These are phyloP conservation scores for Ceyx cyanopectus DNA, from an alignment of 2,113 vertebrate species.

Conservation along the genomic window DNA sequence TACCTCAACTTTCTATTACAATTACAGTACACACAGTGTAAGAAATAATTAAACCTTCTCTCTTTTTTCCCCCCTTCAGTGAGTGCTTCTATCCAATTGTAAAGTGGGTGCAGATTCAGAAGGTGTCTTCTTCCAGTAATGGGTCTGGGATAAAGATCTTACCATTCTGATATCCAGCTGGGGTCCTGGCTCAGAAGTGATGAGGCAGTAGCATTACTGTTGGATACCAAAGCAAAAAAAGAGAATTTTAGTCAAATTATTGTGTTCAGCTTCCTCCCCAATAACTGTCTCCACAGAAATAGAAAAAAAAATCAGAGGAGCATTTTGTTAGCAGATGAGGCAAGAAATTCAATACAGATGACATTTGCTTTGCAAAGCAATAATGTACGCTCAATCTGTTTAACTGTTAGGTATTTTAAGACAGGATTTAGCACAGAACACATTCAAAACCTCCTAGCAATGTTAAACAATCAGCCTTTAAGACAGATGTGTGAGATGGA, in stretches of 20 bases:
- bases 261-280: not conserved
- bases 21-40: fast-evolving
- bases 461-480: not conserved
- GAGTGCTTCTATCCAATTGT: not conserved
- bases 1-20: not conserved
- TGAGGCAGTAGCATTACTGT: not conserved
- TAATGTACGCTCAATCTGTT: slow-evolving; percentile 48
- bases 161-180: not conserved
- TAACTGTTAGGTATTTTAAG: slow-evolving; percentile 21
- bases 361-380: slow-evolving; percentile 55
- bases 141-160: not conserved
- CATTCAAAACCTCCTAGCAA: not conserved
- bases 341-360: slow-evolving; percentile 54
- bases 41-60: not conserved
- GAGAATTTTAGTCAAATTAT: not conserved
- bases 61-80: not conserved
- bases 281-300: not conserved
- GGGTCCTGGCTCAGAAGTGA: not conserved
- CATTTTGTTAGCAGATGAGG: slow-evolving; percentile 23
- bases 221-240: not conserved
- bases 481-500: not conserved
- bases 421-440: slow-evolving; percentile 4
- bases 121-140: not conserved
- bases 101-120: not conserved
- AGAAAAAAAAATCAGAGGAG: not conserved